phyloP scores from a whole-genome alignment of 2,797 vertebrate genomes.

The Remorina albescens region DNA sequence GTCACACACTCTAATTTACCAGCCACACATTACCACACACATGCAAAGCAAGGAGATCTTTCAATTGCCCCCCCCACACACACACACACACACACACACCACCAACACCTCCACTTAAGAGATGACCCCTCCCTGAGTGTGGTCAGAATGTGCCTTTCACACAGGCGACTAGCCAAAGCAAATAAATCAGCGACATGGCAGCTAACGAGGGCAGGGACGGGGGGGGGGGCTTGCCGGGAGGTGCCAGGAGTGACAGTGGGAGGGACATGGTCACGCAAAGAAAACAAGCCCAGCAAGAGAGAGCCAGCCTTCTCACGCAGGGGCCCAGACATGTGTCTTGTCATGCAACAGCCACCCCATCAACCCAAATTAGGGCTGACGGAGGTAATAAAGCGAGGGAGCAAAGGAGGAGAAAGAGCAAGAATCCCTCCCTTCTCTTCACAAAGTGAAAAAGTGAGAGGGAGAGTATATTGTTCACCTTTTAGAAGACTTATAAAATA shows the following conservation, averaged over 20 bases:
- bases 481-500: slow-evolving; percentile 51
- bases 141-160: slow-evolving; percentile 77
- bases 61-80: slow-evolving; percentile 21
- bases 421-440: slow-evolving; percentile 31
- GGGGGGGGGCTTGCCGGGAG: slow-evolving; percentile 67
- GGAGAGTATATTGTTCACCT: slow-evolving; percentile 56
- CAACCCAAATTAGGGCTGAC: slow-evolving; percentile 79
- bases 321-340: slow-evolving; percentile 81
- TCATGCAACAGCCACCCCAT: slow-evolving; percentile 80
- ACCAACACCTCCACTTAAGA: slow-evolving; percentile 51
- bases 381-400: slow-evolving; percentile 74
- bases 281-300: slow-evolving; percentile 78
- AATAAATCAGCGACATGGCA: slow-evolving; percentile 83
- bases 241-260: slow-evolving; percentile 82
- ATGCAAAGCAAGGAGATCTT: slow-evolving; percentile 42
- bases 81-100: slow-evolving; percentile 21
- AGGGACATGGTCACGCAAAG: slow-evolving; percentile 86
- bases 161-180: slow-evolving; percentile 80
- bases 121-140: slow-evolving; percentile 59
- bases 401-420: slow-evolving; percentile 52
- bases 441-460: slow-evolving; percentile 58
- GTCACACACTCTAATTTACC: slow-evolving; percentile 54
- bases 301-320: slow-evolving; percentile 85
- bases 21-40: slow-evolving; percentile 45
- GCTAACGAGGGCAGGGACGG: slow-evolving; percentile 82